phyloP scores from a whole-genome alignment of 1,140 invertebrate species.

The Drosophila suzukii region DNA sequence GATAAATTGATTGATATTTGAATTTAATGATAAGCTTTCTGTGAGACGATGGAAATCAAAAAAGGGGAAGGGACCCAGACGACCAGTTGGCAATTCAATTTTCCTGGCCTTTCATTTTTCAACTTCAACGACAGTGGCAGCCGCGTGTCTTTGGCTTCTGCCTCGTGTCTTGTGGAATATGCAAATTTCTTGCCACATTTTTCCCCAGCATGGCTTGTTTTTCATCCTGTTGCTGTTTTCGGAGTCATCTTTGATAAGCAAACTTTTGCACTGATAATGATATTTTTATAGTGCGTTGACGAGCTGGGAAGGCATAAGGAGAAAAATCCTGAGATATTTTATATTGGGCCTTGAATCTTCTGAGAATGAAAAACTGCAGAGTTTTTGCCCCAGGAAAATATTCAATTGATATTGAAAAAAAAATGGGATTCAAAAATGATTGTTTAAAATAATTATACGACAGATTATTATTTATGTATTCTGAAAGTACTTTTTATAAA shows the following conservation, averaged over 20 bases:
- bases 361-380: not conserved
- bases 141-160: conserved; percentile 36
- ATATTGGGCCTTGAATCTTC: not conserved
- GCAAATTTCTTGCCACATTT: conserved; percentile 72
- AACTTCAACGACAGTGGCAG: conserved; percentile 71
- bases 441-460: too few species aligned
- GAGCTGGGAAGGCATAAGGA: conserved; percentile 64
- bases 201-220: conserved; percentile 26
- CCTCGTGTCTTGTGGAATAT: conserved; percentile 64
- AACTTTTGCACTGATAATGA: conserved; percentile 80
- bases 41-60: conserved; percentile 1
- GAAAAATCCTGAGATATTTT: not conserved
- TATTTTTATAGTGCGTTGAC: conserved; percentile 83
- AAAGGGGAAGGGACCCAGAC: conserved; percentile 13
- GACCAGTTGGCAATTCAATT: conserved; percentile 75
- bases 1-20: conserved; percentile 83
- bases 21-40: conserved; percentile 75
- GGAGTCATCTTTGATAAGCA: conserved; percentile 63
- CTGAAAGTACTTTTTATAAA: not conserved
- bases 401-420: not conserved
- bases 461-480: too few species aligned
- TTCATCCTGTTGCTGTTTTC: conserved; percentile 42
- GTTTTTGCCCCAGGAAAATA: not conserved
- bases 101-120: conserved; percentile 71
- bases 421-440: too few species aligned